Evolutionary conservation across 2,797 vertebrate genomes (phyloP).

Genomic region (Malacoraja senta): DNA sequence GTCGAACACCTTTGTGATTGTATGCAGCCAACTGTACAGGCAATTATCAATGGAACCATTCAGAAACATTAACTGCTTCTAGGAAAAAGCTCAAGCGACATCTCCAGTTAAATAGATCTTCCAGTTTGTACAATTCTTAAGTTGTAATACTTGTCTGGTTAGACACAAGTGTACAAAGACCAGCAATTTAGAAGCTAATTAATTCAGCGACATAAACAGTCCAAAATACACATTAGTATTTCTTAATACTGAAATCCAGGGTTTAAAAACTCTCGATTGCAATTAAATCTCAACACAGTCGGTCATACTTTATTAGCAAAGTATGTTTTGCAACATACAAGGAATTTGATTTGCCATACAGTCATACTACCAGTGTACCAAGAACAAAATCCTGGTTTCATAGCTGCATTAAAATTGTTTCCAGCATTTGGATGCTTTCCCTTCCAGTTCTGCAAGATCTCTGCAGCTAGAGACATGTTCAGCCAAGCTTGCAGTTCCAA

Average conservation of each 20-base stretch:
- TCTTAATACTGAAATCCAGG: background rate
- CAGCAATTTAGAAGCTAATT: background rate
- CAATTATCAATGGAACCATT: background rate
- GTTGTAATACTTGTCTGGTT: background rate
- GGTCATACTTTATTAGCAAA: too few relatives aligned
- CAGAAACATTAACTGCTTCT: background rate
- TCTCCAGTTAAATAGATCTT: background rate
- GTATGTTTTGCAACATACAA: too few relatives aligned
- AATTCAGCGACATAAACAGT: background rate
- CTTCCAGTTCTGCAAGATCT: slow-evolving; percentile 3
- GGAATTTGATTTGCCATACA: too few relatives aligned
- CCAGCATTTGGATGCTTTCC: background rate
- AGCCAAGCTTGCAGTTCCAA: background rate
- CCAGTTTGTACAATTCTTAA: background rate
- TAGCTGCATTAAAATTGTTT: background rate
- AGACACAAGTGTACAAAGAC: background rate
- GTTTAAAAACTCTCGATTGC: background rate
- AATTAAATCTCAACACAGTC: background rate
- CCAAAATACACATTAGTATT: background rate
- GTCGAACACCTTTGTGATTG: background rate
- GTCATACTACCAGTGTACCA: background rate
- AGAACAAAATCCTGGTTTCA: background rate
- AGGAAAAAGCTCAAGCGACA: background rate
- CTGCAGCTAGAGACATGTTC: background rate
- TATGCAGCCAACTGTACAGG: background rate